phyloP scores from a whole-genome alignment of 1,140 invertebrate species.

The Drosophila elegans region DNA sequence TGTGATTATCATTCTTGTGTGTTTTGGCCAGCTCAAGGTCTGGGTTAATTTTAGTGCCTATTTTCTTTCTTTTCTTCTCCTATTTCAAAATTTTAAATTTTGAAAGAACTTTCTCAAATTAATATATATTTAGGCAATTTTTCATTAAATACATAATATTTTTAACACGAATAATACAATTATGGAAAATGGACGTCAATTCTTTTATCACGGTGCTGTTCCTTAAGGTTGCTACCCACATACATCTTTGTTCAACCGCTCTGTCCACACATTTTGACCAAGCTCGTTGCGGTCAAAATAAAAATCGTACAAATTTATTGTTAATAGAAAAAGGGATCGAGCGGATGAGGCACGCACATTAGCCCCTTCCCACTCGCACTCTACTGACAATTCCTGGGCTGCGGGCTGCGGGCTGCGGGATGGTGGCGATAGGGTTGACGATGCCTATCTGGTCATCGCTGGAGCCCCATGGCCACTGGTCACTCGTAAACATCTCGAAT shows the following conservation, averaged over 20 bases:
- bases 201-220: background rate
- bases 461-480: conserved; percentile 47
- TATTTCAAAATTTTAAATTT: no score
- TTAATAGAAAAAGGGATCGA: conserved; percentile 80
- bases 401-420: background rate
- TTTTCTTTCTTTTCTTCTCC: no score
- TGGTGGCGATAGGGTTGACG: conserved; percentile 12
- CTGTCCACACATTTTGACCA: conserved; percentile 39
- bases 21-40: no score
- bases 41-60: no score
- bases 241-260: background rate
- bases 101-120: no score
- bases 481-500: conserved; percentile 79
- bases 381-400: conserved; percentile 23
- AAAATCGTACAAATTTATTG: conserved; percentile 79
- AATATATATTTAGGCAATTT: no score
- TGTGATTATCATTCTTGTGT: no score
- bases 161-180: no score
- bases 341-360: conserved; percentile 66
- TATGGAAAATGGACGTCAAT: no score
- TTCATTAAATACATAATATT: no score
- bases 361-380: conserved; percentile 13
- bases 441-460: conserved; percentile 70
- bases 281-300: conserved; percentile 56
- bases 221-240: background rate